These are phyloP conservation scores for Dasypolia templi DNA, from an alignment of 2,888 invertebrate genomes.

Conservation along the genomic window DNA sequence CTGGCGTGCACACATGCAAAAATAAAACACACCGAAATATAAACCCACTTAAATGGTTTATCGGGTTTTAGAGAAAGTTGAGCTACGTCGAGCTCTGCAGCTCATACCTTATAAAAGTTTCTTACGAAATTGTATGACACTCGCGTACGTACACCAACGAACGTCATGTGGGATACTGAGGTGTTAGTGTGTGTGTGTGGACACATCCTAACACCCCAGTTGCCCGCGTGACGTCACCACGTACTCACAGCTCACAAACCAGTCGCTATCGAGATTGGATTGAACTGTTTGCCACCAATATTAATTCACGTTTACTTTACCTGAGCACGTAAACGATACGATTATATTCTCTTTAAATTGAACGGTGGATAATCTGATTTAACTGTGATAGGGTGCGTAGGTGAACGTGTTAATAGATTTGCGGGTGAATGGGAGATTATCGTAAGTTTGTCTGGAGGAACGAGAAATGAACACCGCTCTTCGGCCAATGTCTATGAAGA, in stretches of 20 bases:
- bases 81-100: too few relatives aligned
- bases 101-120: too few relatives aligned
- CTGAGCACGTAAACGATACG: neutral
- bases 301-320: constrained; percentile 41
- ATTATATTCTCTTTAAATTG: constrained; percentile 28
- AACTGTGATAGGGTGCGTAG: neutral
- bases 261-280: constrained; percentile 21
- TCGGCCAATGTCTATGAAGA: too few relatives aligned
- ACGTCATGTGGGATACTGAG: too few relatives aligned
- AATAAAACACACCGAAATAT: neutral
- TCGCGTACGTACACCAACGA: too few relatives aligned
- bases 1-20: too few relatives aligned
- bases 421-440: neutral
- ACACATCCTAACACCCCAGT: neutral
- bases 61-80: neutral
- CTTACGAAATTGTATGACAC: too few relatives aligned
- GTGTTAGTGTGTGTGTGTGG: too few relatives aligned
- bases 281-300: constrained; percentile 29
- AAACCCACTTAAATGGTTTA: neutral
- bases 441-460: too few relatives aligned
- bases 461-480: too few relatives aligned
- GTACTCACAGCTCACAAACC: neutral
- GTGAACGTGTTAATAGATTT: neutral
- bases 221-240: constrained; percentile 20
- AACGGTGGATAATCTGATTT: neutral